These are phyloP conservation scores for Globicephala melas DNA, from an alignment of 2,113 vertebrate genomes.

Conservation along the genomic window DNA sequence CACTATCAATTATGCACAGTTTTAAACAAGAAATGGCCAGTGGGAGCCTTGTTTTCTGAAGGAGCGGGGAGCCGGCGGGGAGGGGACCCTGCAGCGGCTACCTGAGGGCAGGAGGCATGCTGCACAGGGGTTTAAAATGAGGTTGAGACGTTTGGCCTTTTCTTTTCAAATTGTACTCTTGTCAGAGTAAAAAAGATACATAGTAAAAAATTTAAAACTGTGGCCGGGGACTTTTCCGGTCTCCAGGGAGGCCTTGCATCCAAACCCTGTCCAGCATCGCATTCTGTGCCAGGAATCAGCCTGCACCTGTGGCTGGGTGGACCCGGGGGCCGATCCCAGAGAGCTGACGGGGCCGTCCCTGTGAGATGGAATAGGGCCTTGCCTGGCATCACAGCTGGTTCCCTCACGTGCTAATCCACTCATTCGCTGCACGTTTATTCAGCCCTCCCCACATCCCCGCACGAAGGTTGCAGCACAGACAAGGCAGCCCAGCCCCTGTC, in stretches of 20 bases:
- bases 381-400: fast-evolving
- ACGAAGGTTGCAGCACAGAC: fast-evolving
- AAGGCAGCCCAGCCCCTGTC: neutral
- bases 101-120: conserved; percentile 39
- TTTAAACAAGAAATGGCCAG: conserved; percentile 80
- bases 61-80: conserved; percentile 60
- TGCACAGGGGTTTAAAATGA: conserved; percentile 4
- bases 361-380: fast-evolving
- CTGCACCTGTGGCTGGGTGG: neutral
- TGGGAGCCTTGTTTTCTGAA: conserved; percentile 63
- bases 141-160: conserved; percentile 57
- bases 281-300: neutral
- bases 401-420: neutral
- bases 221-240: neutral
- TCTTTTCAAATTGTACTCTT: conserved; percentile 69
- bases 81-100: conserved; percentile 66
- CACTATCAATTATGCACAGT: conserved; percentile 78
- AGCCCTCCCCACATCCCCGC: neutral
- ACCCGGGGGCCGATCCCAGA: fast-evolving
- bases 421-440: fast-evolving
- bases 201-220: neutral
- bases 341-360: neutral
- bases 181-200: conserved; percentile 56
- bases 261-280: fast-evolving
- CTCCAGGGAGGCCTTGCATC: neutral